Evolutionary conservation across 1,140 invertebrate species (phyloP).

Genomic region (Capitella teleta): DNA sequence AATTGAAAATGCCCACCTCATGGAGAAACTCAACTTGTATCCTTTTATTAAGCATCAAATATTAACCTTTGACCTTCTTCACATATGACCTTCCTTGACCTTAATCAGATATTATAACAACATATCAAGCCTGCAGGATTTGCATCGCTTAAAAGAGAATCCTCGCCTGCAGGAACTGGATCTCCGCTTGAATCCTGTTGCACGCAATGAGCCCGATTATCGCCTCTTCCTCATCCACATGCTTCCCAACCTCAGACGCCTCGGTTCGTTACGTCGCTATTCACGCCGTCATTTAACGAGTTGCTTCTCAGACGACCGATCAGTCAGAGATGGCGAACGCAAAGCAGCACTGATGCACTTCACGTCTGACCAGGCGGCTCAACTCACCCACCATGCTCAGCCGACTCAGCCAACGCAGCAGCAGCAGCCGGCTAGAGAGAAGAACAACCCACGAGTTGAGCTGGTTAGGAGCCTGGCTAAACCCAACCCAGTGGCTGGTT

Average conservation of each 20-base stretch:
- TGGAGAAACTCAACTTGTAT: conserved; percentile 43
- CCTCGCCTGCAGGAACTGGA: conserved; percentile 34
- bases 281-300: not conserved
- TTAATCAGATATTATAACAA: conserved; percentile 40
- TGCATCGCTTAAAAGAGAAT: conserved; percentile 31
- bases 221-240: conserved; percentile 41
- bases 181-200: conserved; percentile 38
- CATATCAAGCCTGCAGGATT: conserved; percentile 32
- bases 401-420: conserved; percentile 8
- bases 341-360: conserved; percentile 37
- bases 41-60: conserved; percentile 16
- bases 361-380: conserved; percentile 30
- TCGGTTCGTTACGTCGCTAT: conserved; percentile 22
- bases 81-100: not conserved
- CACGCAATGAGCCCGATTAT: conserved; percentile 40
- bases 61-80: not conserved
- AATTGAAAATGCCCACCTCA: conserved; percentile 32
- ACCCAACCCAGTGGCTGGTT: not conserved
- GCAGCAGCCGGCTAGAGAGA: conserved; percentile 8
- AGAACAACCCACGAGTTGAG: conserved; percentile 27
- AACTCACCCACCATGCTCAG: conserved; percentile 20
- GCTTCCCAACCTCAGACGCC: conserved; percentile 34
- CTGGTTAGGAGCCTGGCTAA: conserved; percentile 17
- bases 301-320: conserved; percentile 32
- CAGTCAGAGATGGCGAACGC: conserved; percentile 36